Percentiles rank a stretch among this genome's conserved stretches.
phyloP scores from a whole-genome alignment of 2,113 vertebrate species.

The Cryptomyrus ogoouensis region DNA sequence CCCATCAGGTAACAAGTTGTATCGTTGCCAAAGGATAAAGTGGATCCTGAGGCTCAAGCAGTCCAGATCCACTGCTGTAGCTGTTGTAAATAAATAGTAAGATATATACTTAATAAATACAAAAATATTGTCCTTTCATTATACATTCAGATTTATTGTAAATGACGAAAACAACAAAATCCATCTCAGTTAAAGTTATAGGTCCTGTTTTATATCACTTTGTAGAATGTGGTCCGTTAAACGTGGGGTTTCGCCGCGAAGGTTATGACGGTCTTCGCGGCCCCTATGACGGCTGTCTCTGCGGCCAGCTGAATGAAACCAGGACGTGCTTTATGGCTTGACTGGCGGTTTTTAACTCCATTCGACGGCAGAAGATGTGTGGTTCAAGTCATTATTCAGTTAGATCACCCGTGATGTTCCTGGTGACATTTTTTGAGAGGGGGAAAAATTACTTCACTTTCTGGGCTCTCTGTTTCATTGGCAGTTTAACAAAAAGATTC shows the following conservation, averaged over 20 bases:
- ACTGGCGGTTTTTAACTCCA: background rate
- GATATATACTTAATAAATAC: background rate
- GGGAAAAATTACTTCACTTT: background rate
- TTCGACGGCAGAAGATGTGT: background rate
- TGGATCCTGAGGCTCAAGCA: background rate
- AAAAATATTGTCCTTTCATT: background rate
- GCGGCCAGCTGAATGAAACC: conserved; percentile 31
- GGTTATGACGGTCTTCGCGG: background rate
- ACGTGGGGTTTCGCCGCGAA: background rate
- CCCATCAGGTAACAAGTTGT: background rate
- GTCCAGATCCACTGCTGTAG: no score
- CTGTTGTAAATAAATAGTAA: background rate
- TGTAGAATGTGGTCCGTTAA: background rate
- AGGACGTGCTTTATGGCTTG: conserved; percentile 15
- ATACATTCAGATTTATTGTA: background rate
- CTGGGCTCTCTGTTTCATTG: background rate
- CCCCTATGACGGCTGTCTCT: conserved; percentile 3
- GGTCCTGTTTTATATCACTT: background rate
- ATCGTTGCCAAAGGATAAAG: background rate
- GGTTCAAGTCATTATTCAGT: background rate
- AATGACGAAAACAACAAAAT: background rate
- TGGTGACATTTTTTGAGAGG: background rate
- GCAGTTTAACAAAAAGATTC: background rate
- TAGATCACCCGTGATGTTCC: background rate
- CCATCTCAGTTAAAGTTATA: background rate